phyloP scores from a whole-genome alignment of 2,888 invertebrate species.

The Leucophenga montana region DNA sequence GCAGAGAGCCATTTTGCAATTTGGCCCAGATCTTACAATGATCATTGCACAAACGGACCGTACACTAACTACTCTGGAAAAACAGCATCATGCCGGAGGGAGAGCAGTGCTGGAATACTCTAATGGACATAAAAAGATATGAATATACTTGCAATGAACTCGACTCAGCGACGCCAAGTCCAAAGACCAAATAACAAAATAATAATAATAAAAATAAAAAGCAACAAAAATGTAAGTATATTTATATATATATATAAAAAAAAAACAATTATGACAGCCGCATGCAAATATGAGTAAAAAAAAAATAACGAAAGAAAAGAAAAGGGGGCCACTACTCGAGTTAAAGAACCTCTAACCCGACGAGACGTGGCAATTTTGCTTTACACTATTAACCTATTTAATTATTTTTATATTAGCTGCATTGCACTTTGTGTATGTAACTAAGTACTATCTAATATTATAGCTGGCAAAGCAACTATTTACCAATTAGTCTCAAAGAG shows the following conservation, averaged over 20 bases:
- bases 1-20: conserved; percentile 1
- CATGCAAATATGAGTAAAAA: neutral
- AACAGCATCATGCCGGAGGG: too few relatives aligned
- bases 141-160: conserved; percentile 29
- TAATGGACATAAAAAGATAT: conserved; percentile 22
- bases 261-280: neutral
- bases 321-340: conserved; percentile 9
- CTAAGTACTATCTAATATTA: too few relatives aligned
- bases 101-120: neutral
- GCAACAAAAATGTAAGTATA: too few relatives aligned
- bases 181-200: neutral
- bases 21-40: conserved; percentile 57
- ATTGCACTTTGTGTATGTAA: too few relatives aligned
- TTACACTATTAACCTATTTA: too few relatives aligned
- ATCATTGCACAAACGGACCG: conserved; percentile 41
- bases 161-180: conserved; percentile 21
- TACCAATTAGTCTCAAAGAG: too few relatives aligned
- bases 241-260: too few relatives aligned
- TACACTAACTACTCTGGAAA: neutral
- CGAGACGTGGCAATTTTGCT: too few relatives aligned
- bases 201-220: too few relatives aligned
- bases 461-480: too few relatives aligned
- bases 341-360: conserved; percentile 7
- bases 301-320: too few relatives aligned
- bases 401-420: too few relatives aligned